Base-by-base conservation (phyloP, 2,888 invertebrate species). In the Melanophora roralis region DNA sequence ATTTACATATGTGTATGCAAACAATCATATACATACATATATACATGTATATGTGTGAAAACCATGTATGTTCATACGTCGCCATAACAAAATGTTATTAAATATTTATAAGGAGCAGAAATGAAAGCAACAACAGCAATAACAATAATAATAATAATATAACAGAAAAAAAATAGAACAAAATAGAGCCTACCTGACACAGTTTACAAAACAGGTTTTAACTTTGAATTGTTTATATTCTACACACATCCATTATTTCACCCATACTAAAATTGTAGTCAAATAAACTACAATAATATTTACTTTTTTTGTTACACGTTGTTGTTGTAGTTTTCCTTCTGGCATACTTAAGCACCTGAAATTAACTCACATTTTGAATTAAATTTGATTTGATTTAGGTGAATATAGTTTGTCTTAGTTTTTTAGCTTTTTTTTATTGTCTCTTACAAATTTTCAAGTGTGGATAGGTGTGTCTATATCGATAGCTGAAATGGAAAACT, bases 91-190 rank as follows among this genome's bases (percentile, higher is more conserved):
- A 78, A 59, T 72, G 59, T 69, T 75, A 72, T 81, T 82, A 78
- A 75, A 65, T 73, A 79, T 79, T 73, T 65, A 81, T 55, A 32
- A 67, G 53, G 75, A 64, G 38, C 12, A 43, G 53, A 75, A 64
- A 73, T 19, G 43, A 21, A 67, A 12, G 9, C 32, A 45, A 40
- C 36, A 36, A 62, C 45, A 65, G n/a, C 40, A 51, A 40, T 27
- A 59, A 64, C n/a, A 71, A 53, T 27, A 23, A 40, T 40, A 69
- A 49, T 38, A 27, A 59, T 21, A 45, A 53, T n/a, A n/a, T n/a
- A n/a, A n/a, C n/a, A n/a, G n/a, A n/a, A n/a, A n/a, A n/a, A n/a
- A n/a, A n/a, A n/a, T n/a, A n/a, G n/a, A 62, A 21, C 16, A 12
- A 5, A 59, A 32, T 53, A 45, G 34, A 36, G 36, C 38, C 64